These are phyloP conservation scores for Pica pica DNA, from an alignment of 2,113 vertebrate species.

Conservation along the genomic window DNA sequence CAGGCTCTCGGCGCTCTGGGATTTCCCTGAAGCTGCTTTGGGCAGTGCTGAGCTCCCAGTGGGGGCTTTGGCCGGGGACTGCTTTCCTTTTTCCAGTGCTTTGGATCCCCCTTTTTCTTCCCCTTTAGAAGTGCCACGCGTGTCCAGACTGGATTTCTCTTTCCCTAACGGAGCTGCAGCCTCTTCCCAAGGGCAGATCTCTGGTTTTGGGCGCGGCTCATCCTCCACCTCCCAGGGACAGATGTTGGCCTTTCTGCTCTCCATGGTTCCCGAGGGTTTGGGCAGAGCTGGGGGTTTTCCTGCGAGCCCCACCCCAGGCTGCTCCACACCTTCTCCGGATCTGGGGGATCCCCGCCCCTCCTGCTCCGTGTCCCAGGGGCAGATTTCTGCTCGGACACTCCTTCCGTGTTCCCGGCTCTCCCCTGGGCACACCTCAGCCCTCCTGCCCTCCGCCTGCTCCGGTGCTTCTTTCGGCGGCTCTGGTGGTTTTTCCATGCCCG, in stretches of 20 bases:
- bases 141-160: neutral
- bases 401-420: neutral
- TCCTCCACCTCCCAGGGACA: slow-evolving; percentile 44
- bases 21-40: neutral
- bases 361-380: slow-evolving; percentile 46
- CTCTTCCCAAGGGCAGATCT: slow-evolving; percentile 51
- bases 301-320: neutral
- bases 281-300: neutral
- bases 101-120: neutral
- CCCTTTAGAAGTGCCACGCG: rapidly evolving
- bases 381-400: slow-evolving; percentile 40
- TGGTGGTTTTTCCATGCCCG: neutral
- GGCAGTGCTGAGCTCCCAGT: neutral
- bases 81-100: neutral
- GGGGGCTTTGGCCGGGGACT: neutral
- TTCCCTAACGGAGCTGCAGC: neutral
- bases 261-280: neutral
- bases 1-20: neutral
- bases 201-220: neutral
- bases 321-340: neutral
- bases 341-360: neutral
- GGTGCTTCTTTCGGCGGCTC: neutral
- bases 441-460: neutral
- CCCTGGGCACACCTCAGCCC: slow-evolving; percentile 60
- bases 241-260: neutral